Evolutionary conservation across 2,888 invertebrate genomes (phyloP), one percentile per base, ranked within the genome.

Genomic region (Hemithea aestivaria): DNA sequence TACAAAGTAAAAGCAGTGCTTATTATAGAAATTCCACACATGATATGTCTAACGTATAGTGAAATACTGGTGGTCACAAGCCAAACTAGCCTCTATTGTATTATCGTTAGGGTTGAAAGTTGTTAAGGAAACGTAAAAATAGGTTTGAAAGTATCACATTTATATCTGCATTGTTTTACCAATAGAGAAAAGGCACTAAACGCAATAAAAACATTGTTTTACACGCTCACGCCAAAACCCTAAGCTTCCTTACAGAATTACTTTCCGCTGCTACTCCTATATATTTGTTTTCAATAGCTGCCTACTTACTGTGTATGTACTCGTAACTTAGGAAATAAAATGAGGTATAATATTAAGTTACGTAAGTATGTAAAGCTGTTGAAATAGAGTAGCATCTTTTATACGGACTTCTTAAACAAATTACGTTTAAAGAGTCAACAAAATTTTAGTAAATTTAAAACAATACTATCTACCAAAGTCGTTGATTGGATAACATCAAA

Each of bases 121-220:
- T 22, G 16, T 6, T 2, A n/a, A 7, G 21, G 4, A 10, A 3
- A 12, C 23, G 7, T 5, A n/a, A n/a, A 34, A 27, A 27, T 9
- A 21, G 8, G 6, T 10, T 20, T 25, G 20, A 36, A 29, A 20
- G 24, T 25, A 24, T n/a, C 20, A 11, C 16, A 4, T 29, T 26
- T 25, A 20, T 30, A 8, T n/a, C 8, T 8, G 9, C 20, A 27
- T 27, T 16, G 28, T 35, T 28, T 32, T 36, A 29, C 28, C 29
- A 28, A 32, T 33, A 35, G 23, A 27, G 20, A 29, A 36, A 30
- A 27, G 28, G 25, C 16, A 22, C 35, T 29, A 25, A 29, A 35
- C 20, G 9, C 11, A 31, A 37, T 36, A 36, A 33, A 35, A 32
- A 25, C 8, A 20, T 2, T 22, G 21, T 41, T 36, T 32, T 26